Conservation (phyloP, 2,113 vertebrate species). For the Plecotus auritus region DNA sequence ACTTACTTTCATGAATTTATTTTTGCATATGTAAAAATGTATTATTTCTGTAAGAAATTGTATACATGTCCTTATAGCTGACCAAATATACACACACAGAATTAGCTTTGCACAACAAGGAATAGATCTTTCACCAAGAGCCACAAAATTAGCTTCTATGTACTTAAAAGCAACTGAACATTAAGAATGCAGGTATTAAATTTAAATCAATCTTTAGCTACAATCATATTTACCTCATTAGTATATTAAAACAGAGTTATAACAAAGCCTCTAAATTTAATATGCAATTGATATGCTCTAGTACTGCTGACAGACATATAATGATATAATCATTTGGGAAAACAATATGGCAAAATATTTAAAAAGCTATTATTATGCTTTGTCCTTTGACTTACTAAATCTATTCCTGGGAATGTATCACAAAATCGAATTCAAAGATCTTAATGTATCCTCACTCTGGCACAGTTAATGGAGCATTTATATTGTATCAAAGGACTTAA, state of each 20-base stretch:
- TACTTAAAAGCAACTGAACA: background rate
- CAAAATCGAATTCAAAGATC: background rate
- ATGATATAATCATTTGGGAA: background rate
- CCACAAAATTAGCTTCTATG: background rate
- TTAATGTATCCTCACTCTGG: background rate
- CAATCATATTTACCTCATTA: background rate
- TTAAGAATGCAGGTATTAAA: background rate
- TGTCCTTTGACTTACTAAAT: background rate
- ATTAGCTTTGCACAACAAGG: background rate
- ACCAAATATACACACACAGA: background rate
- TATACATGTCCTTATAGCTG: background rate
- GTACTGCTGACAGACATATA: background rate
- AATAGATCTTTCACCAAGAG: background rate
- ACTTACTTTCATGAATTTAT: background rate
- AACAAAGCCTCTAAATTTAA: background rate
- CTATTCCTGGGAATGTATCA: background rate
- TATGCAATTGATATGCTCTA: background rate
- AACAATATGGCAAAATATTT: constrained; percentile 5
- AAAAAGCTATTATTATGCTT: background rate
- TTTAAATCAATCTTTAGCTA: background rate
- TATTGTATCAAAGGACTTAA: background rate
- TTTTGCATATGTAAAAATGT: background rate
- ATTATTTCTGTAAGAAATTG: background rate
- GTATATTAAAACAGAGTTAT: background rate
- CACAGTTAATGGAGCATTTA: background rate